Evolutionary conservation across 2,888 invertebrate genomes (phyloP).

Genomic region (Halictus ligatus): DNA sequence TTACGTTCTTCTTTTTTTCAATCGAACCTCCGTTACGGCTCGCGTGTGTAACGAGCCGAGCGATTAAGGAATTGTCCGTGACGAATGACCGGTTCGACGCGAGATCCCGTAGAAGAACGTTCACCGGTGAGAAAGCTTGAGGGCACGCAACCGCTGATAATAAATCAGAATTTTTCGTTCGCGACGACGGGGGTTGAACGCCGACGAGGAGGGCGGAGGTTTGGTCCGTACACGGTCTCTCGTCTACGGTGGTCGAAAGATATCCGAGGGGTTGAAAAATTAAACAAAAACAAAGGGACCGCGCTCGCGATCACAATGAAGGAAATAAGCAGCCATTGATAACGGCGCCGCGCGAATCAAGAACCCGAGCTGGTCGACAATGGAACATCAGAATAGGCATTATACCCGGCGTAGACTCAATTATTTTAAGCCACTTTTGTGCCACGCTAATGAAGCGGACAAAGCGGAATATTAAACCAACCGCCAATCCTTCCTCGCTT

Average conservation of each 20-base stretch:
- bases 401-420: slow-evolving; percentile 80
- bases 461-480: slow-evolving; percentile 79
- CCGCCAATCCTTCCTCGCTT: slow-evolving; percentile 60
- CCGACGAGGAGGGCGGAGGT: slow-evolving; percentile 23
- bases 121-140: slow-evolving; percentile 34
- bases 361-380: slow-evolving; percentile 76
- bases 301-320: slow-evolving; percentile 68
- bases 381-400: slow-evolving; percentile 80
- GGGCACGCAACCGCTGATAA: slow-evolving; percentile 40
- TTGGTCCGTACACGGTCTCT: slow-evolving; percentile 17
- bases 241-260: slow-evolving; percentile 49
- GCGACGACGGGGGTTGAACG: slow-evolving; percentile 15
- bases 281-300: slow-evolving; percentile 72
- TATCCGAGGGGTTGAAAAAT: slow-evolving; percentile 69
- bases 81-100: slow-evolving; percentile 43
- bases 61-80: slow-evolving; percentile 55
- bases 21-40: not conserved
- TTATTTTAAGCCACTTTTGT: slow-evolving; percentile 83
- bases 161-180: slow-evolving; percentile 64
- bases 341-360: slow-evolving; percentile 72
- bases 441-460: slow-evolving; percentile 81
- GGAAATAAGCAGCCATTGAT: slow-evolving; percentile 75
- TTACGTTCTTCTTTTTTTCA: not conserved
- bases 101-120: slow-evolving; percentile 40
- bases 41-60: slow-evolving; percentile 47